Conservation (phyloP, 2,888 invertebrate genomes). For the Cristatella mucedo region DNA sequence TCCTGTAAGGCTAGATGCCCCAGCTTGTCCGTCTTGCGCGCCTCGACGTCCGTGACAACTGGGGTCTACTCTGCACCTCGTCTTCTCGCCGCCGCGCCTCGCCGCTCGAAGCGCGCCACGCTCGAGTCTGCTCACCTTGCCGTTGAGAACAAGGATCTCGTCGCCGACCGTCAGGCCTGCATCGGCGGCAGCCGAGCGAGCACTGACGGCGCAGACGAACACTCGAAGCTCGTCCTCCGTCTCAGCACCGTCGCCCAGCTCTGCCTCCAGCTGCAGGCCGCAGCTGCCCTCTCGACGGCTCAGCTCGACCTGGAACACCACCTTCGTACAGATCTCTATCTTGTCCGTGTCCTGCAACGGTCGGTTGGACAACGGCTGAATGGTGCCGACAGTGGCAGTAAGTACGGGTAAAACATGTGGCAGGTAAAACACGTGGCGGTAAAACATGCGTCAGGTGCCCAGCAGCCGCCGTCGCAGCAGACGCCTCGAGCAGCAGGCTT, state of each 20-base stretch:
- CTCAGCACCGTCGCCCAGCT: constrained; percentile 85
- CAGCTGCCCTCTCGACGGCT: constrained; percentile 83
- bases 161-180: constrained; percentile 88
- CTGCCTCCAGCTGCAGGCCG: constrained; percentile 94
- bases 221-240: constrained; percentile 90
- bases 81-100: no score
- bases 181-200: constrained; percentile 63
- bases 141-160: constrained; percentile 97
- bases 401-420: no score
- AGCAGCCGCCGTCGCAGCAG: no score
- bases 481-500: no score
- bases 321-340: constrained; percentile 85
- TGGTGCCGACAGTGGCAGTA: no score
- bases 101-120: no score
- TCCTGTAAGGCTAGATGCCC: no score
- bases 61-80: no score
- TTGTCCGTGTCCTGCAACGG: constrained; percentile 30
- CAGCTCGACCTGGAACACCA: constrained; percentile 85
- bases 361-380: constrained; percentile 49
- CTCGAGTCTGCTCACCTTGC: constrained; percentile 48
- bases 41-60: no score
- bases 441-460: no score
- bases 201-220: constrained; percentile 86
- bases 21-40: no score
- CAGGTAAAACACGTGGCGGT: constrained; percentile 14